Percentiles rank a stretch among this genome's conserved stretches.
Evolutionary conservation across 2,113 vertebrate species (phyloP).

Genomic region (Sinosuthora webbiana): DNA sequence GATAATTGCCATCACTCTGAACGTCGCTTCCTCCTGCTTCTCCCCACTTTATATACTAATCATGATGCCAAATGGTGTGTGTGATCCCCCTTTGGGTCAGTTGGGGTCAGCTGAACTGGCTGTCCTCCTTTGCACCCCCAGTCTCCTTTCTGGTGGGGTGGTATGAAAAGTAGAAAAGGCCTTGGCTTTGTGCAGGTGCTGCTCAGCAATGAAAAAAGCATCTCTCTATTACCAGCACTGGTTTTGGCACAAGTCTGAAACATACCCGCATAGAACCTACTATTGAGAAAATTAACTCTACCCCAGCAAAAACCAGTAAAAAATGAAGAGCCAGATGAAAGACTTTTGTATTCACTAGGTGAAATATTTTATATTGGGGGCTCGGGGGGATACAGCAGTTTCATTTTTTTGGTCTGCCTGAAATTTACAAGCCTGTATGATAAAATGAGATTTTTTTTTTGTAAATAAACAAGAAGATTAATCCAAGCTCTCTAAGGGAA

Average conservation of each 20-base stretch:
- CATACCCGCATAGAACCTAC: no score
- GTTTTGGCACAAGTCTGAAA: neutral
- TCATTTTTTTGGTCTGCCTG: neutral
- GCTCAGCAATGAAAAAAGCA: neutral
- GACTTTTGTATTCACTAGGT: neutral
- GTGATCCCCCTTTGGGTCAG: neutral
- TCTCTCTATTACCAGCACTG: neutral
- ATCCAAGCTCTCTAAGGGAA: neutral
- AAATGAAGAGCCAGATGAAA: neutral
- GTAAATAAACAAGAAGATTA: constrained; percentile 10
- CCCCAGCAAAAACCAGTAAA: neutral
- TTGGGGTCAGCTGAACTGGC: no score
- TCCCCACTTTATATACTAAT: neutral
- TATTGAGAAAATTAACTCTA: neutral
- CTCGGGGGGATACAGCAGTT: neutral
- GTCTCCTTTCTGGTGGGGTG: neutral
- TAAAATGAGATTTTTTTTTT: neutral
- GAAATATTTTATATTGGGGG: neutral
- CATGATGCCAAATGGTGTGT: neutral
- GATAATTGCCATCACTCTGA: neutral
- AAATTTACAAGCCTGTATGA: neutral
- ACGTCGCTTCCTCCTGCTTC: neutral
- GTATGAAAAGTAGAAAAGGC: neutral
- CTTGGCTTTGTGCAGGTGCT: neutral
- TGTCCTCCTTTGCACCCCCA: neutral